Percentiles rank a stretch among this genome's conserved stretches.
Evolutionary conservation across 2,113 vertebrate species (phyloP).

Genomic region (Fregetta grallaria): DNA sequence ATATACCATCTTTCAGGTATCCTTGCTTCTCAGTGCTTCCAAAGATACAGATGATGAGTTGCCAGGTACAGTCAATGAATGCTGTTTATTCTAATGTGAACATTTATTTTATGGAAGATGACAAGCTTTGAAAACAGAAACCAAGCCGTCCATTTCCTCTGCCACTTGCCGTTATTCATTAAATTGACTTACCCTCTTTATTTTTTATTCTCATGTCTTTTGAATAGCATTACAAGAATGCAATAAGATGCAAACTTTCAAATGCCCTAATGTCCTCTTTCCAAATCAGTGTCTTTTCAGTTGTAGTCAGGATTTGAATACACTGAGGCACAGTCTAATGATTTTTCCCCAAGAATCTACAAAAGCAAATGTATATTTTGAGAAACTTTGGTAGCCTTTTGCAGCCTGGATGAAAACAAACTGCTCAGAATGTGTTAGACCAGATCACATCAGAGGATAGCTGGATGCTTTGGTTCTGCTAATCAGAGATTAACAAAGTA

Average conservation of each 20-base stretch:
- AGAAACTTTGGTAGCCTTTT: neutral
- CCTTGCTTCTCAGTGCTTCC: neutral
- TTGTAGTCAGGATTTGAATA: neutral
- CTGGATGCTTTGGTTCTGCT: neutral
- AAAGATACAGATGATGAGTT: neutral
- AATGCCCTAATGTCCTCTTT: neutral
- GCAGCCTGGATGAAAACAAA: neutral
- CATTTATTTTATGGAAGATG: neutral
- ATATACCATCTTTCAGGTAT: neutral
- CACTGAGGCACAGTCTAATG: neutral
- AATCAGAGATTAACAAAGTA: neutral
- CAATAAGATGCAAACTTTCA: neutral
- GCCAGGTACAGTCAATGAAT: neutral
- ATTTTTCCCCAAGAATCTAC: neutral
- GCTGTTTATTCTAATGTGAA: neutral
- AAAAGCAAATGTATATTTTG: neutral
- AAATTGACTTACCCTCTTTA: neutral
- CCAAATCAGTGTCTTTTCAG: neutral
- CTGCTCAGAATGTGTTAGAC: neutral
- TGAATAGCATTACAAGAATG: neutral
- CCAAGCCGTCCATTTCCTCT: constrained; percentile 2
- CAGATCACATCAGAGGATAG: neutral
- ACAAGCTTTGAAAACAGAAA: neutral
- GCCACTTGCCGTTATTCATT: neutral
- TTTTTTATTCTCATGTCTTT: neutral